Evolutionary conservation across 2,797 vertebrate genomes (phyloP), one percentile per base, ranked within the genome.

Genomic region (Phataginus tetradactyla): DNA sequence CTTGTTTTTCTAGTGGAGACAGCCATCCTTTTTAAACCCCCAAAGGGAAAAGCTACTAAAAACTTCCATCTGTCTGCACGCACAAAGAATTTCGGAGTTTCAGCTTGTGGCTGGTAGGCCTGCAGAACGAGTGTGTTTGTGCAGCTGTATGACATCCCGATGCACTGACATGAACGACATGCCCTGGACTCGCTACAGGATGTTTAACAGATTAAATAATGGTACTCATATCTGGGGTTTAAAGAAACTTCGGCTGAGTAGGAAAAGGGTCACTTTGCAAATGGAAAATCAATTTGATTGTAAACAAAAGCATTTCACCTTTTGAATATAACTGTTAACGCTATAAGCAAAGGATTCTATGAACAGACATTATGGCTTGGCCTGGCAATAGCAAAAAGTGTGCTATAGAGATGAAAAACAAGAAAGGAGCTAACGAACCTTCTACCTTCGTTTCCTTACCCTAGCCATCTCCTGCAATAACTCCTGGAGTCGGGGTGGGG

Each of bases 61-160:
- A 93, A 97, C 51, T 95, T 98, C 88, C 45, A 97, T 98, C 75
- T 86, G 97, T 92, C 97, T 96, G 69, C 81, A 85, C 71, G 90
- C 34, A 8, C 90, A 91, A 86, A 97, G 94, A 96, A 97, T 95
- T 97, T 95, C n/a, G 86, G 93, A 97, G 88, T 61, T 96, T 79
- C 61, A 98, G 96, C 92, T 79, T 32, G 39, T 5, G 37, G 17
- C 3, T 23, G 92, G 74, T 18, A 86, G 95, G 90, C 83, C 93
- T 92, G 69, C 55, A 97, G 96, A 97, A 97, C 59, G 90, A 95
- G 69, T 39, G 81, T 92, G 92, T 97, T 98, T 98, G 96, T 97
- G 96, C 97, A 99, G 97, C 97, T 98, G 97, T 87, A 79, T 71
- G 96, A 93, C 97, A 98, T 96, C 94, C 92, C 72, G 90, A 96